These are phyloP conservation scores for Brachypodius melanocephalos DNA, from an alignment of 2,113 vertebrate species.

Conservation along the genomic window DNA sequence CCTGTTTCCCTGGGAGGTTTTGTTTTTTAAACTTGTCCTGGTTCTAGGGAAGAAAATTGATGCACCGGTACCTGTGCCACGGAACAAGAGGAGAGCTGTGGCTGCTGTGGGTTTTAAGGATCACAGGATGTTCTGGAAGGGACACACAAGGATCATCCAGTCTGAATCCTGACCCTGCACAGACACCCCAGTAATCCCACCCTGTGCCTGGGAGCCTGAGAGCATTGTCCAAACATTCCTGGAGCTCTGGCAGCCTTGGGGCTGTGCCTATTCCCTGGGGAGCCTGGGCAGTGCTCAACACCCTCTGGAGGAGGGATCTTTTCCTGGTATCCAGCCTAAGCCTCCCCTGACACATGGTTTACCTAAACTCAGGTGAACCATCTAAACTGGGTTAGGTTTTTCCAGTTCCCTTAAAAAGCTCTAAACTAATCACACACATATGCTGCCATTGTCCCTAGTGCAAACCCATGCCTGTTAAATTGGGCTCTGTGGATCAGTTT, in stretches of 20 bases:
- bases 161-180: not conserved
- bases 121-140: not conserved
- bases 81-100: not conserved
- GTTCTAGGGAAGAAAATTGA: not conserved
- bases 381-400: not conserved
- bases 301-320: not conserved
- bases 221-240: not conserved
- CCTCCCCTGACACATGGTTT: not conserved
- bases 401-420: not conserved
- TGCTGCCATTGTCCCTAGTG: not conserved
- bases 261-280: not conserved
- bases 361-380: not conserved
- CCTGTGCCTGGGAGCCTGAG: not conserved
- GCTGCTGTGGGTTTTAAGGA: not conserved
- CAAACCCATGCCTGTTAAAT: not conserved
- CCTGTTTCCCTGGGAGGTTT: not conserved
- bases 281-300: not conserved
- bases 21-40: not conserved
- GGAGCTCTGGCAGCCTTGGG: not conserved
- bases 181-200: not conserved
- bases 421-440: not conserved
- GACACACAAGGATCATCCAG: not conserved
- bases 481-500: not conserved
- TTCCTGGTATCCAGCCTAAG: not conserved
- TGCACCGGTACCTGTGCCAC: not conserved